Base-by-base conservation (phyloP, 1,140 invertebrate genomes). In the Panagrolaimus sp. region DNA sequence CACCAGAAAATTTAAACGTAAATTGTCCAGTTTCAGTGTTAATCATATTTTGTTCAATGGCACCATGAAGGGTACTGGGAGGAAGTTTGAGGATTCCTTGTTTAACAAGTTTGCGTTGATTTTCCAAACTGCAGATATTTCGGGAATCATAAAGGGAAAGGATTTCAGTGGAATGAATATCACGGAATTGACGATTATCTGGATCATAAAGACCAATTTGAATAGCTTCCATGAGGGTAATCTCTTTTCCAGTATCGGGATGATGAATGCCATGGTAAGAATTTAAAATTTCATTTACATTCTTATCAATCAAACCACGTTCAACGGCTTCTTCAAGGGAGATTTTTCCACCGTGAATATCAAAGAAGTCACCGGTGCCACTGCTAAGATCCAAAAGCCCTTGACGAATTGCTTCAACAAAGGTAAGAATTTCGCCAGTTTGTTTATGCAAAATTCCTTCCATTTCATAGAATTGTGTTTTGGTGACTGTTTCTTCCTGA, bases 221-320 rank as follows among this genome's bases (percentile, higher is more conserved):
- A 72, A 94, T 93, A 2, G 91, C 91, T 87, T 94, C 91, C 67
- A 94, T 80, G 58, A 94, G 85, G 8, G 91, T 91, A 63, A 96
- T 84, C 67, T 90, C 86, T 78, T 91, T 87, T 71, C 89, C 90
- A 1, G 90, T 94, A 71, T 88, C 87, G 17, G 92, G 92, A 86
- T 96, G 90, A 43, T 91, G 84, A 76, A 96, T 91, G 65, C 91
- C 91, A 74, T 88, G 88, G 6, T 66, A 63, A 1, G 70, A 78
- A 48, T 82, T 80, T 26, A 82, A 65, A 10, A 78, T 74, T 47
- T 83, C 80, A n/a, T 70, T 71, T 58, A 82, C 76, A 47, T 77
- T 72, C 70, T 88, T 88, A 76, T 91, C 89, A 43, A 84, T 81
- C 17, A 71, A 58, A 46, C 80, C 83, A 44, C 74, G 63, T 45